Evolutionary conservation across 2,113 vertebrate species (phyloP).

Genomic region (Gasterosteus nipponicus): DNA sequence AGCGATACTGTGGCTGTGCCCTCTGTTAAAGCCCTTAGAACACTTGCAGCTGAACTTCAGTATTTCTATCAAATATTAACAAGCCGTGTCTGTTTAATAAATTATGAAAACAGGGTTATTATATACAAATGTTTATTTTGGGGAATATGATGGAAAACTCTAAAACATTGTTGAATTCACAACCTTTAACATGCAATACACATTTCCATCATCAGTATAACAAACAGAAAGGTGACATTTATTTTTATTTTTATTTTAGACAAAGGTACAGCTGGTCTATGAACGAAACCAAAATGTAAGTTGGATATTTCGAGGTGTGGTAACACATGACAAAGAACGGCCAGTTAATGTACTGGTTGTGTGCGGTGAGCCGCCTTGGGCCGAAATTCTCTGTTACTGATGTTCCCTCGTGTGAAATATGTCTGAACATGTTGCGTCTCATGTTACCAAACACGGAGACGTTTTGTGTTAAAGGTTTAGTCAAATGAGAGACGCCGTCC

Average conservation of each 20-base stretch:
- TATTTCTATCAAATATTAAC: neutral
- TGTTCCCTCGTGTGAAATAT: neutral
- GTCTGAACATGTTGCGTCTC: neutral
- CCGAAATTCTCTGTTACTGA: neutral
- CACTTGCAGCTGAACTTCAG: too few relatives aligned
- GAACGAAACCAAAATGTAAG: neutral
- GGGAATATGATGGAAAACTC: neutral
- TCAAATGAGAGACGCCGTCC: neutral
- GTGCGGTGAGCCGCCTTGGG: neutral
- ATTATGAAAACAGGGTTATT: neutral
- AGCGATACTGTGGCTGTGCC: neutral
- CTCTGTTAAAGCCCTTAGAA: neutral
- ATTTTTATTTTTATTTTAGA: neutral
- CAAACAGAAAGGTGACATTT: neutral
- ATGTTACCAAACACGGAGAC: neutral
- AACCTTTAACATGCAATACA: too few relatives aligned
- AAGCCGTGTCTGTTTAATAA: neutral
- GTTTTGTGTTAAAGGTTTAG: neutral
- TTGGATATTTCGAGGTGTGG: neutral
- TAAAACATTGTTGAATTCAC: too few relatives aligned
- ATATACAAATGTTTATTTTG: neutral
- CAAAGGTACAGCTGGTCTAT: neutral
- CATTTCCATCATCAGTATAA: neutral
- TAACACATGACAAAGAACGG: neutral
- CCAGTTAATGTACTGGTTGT: neutral